phyloP scores from a whole-genome alignment of 2,888 invertebrate genomes.

The Ornithoptera priamus region DNA sequence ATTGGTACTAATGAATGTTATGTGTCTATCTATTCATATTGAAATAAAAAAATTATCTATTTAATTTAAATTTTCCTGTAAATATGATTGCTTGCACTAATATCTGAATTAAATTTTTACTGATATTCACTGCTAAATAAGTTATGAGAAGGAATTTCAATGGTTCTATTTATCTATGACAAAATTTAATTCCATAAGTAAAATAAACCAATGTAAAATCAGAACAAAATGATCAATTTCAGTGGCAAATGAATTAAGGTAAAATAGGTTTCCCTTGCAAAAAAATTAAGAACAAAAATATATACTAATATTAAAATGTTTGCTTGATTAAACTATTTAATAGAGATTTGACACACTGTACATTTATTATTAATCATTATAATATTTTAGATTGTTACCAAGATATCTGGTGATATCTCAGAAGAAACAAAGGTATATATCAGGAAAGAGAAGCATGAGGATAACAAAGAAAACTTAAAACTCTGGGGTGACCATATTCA shows the following conservation, averaged over 20 bases:
- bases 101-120: no score
- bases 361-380: background rate
- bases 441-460: conserved; percentile 53
- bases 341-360: no score
- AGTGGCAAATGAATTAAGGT: background rate
- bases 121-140: no score
- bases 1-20: no score
- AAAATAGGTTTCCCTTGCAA: background rate
- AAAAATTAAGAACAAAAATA: background rate
- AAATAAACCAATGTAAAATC: no score
- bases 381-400: conserved; percentile 61
- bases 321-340: background rate
- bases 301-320: background rate
- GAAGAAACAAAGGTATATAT: conserved; percentile 73
- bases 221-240: background rate
- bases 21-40: no score
- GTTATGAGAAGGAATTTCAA: no score
- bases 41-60: no score
- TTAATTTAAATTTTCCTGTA: background rate
- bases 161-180: no score
- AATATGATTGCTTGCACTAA: background rate
- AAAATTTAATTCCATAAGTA: no score
- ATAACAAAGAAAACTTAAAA: conserved; percentile 57
- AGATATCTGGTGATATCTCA: conserved; percentile 66
- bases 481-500: conserved; percentile 73